A percentile compares a stretch with the other conserved stretches of the same genome.
Conservation (phyloP, 2,113 vertebrate genomes). For the Chunga burmeisteri region DNA sequence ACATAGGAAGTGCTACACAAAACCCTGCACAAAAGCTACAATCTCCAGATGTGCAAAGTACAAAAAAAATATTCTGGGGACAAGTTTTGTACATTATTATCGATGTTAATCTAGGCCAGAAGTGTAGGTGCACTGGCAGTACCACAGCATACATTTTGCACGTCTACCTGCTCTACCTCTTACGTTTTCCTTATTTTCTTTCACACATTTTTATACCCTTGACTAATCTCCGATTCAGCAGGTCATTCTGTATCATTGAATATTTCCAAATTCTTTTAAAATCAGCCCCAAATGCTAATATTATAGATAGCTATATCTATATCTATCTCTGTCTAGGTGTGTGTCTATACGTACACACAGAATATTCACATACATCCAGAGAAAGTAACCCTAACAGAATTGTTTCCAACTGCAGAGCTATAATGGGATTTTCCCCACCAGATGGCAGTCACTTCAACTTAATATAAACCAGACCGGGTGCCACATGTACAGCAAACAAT, state of each 20-base stretch:
- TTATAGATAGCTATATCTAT: neutral
- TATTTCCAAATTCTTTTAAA: neutral
- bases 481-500: conserved; percentile 46
- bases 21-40: neutral
- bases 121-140: neutral
- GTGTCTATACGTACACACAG: neutral
- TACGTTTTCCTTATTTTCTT: neutral
- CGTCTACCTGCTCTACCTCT: neutral
- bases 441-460: conserved; percentile 78
- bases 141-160: neutral
- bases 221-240: neutral
- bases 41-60: neutral
- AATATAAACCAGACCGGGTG: conserved; percentile 52
- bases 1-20: neutral
- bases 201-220: neutral
- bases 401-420: neutral
- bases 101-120: neutral
- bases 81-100: neutral
- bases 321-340: neutral
- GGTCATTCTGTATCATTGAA: neutral
- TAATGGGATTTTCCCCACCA: conserved; percentile 61
- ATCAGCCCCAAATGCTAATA: neutral
- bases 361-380: neutral
- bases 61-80: neutral
- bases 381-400: neutral